Base-by-base conservation (phyloP, 2,113 vertebrate species). In the Chaetodon trifascialis region DNA sequence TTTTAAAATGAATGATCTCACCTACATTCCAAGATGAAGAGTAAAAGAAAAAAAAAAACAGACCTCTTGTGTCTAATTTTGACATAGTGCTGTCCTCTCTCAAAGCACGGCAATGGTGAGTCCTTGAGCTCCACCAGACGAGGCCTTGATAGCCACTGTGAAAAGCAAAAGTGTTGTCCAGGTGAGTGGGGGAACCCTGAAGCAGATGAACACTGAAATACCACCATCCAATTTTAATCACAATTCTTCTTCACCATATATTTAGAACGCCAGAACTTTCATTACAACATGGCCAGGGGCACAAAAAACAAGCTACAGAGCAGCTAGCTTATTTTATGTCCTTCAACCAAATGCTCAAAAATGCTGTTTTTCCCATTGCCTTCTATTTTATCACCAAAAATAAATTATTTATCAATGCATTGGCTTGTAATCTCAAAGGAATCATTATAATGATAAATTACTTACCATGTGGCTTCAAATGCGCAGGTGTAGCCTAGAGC, bases 381-480 rank as follows among this genome's bases (percentile, higher is more conserved):
- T 86, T 87, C 84, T 76, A 40, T 89, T 95, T 95, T 94, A 94
- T 95, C 89, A 94, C 94, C 91, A 93, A 77, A 82, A 95, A 94
- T 96, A 92, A 95, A 96, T 96, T 94, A 97, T 96, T 93, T 89
- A 96, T 89, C 90, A 93, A 90, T 92, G 90, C 89, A 92, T 91
- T 79, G 79, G 74, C 88, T 95, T 80, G 92, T 96, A 96, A 95
- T 91, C 91, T 86, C 90, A 90, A 94, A 94, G 90, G 90, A 92
- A 94, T 94, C 92, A 94, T 95, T 94, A 91, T 21, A 85, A 84
- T 84, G 76, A 93, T 95, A 96, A 94, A 95, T 95, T 83, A 91
- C 91, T 94, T 80, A 93, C 62, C 58, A 89, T 79, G 69, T 81
- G 86, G 76, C 49, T 79, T 65, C 62, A 64, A 63, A 74, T 82